Percentiles rank a stretch among this genome's conserved stretches.
These are phyloP conservation scores for Thinocorus orbignyianus DNA, from an alignment of 2,113 vertebrate species.

Conservation along the genomic window DNA sequence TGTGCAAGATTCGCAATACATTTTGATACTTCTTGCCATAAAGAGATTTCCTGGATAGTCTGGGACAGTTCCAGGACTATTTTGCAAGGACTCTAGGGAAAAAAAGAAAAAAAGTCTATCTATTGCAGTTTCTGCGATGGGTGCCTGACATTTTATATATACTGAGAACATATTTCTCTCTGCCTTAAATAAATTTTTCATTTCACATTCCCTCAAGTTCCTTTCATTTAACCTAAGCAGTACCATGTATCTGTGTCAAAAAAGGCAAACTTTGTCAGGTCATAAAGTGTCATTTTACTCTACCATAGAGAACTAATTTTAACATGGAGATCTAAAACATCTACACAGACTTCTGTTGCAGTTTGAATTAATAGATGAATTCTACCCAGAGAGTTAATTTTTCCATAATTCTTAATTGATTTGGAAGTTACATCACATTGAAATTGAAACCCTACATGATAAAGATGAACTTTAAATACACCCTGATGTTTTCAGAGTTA, in stretches of 20 bases:
- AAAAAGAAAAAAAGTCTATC: neutral
- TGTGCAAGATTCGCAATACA: neutral
- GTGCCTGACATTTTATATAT: neutral
- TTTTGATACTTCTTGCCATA: neutral
- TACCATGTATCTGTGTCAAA: neutral
- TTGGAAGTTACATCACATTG: neutral
- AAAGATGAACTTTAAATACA: neutral
- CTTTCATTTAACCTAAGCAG: neutral
- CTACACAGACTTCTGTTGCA: neutral
- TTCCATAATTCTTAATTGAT: neutral
- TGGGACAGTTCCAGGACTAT: neutral
- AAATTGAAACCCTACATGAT: neutral
- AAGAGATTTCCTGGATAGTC: neutral
- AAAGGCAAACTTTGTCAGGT: constrained; percentile 3
- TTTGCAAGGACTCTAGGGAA: neutral
- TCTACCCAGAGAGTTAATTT: neutral
- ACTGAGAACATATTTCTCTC: neutral
- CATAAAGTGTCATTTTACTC: neutral
- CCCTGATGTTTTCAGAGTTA: neutral
- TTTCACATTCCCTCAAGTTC: neutral
- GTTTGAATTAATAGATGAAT: neutral
- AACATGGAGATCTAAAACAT: neutral
- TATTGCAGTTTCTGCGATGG: neutral
- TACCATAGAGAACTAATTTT: neutral
- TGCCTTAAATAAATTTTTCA: neutral